Evolutionary conservation across 2,113 vertebrate species (phyloP), one percentile per base, ranked within the genome.

Genomic region (Hypanus sabinus): DNA sequence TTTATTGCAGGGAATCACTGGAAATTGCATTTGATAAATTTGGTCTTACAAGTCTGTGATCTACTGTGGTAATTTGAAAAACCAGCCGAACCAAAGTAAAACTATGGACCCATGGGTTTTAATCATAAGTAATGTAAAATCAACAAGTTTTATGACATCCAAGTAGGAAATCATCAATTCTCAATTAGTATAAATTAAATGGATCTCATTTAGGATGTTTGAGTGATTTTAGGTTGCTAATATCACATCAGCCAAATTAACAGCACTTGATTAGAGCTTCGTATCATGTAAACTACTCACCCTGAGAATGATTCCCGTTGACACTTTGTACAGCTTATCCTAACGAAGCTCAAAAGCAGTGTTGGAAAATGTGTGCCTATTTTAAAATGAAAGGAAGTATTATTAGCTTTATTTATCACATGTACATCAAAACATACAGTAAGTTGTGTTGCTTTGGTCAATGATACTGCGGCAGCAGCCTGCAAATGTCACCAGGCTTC

Each of bases 201-300:
- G 22, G 77, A 80, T 38, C 77, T 80, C 14, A 18, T 80, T 80
- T 80, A 38, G 77, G 55, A 60, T 87, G 83, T 62, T 3, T 60
- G 20, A 87, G 9, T 87, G 83, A 87, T 24, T 30, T 87, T 87
- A 60, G 83, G 12, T 70, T 36, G 88, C n/a, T 38, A 20, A 38
- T n/a, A 91, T 91, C 0, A n/a, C 88, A 91, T 70, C 18, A 36
- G 1, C n/a, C 62, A 36, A 70, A 70, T 70, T 70, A 33, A n/a
- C 65, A 91, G n/a, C 33, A 18, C 62, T 91, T 70, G 70, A 91
- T 91, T 91, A 70, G 65, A 91, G 18, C 65, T 70, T 60, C 8
- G 88, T 22, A 36, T 91, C 33, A 91, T 91, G 65, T 91, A 70
- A 91, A 36, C 62, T 24, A 91, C 62, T 91, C 88, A 91, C 20